Conservation (phyloP, 2,113 vertebrate species). For the Phrynosoma blainvillii region DNA sequence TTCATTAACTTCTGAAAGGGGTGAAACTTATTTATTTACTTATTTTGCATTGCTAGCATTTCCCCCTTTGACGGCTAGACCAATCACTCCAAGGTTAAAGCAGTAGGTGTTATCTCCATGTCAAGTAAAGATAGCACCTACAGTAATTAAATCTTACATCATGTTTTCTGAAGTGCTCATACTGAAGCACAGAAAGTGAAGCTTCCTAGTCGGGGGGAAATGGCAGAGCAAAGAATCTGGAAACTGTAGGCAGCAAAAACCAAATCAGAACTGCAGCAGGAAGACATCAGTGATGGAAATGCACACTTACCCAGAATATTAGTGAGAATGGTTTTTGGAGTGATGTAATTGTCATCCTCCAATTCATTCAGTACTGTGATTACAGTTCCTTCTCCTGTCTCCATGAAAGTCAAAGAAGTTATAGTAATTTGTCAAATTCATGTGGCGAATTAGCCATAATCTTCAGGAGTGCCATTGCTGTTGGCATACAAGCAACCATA, state of each 20-base stretch:
- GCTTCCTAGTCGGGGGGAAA: not conserved
- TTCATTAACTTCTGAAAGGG: constrained; percentile 42
- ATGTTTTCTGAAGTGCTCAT: not conserved
- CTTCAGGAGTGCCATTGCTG: not conserved
- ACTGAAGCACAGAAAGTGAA: not conserved
- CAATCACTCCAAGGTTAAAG: constrained; percentile 36
- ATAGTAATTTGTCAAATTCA: not conserved
- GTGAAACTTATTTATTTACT: constrained; percentile 38
- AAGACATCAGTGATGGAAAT: not conserved
- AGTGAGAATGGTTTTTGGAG: not conserved
- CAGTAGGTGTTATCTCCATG: constrained; percentile 30
- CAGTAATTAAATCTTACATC: constrained; percentile 43
- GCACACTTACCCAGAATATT: not conserved
- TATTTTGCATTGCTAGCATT: not conserved
- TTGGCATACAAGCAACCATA: not conserved
- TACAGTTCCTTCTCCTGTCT: not conserved
- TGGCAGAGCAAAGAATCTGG: not conserved
- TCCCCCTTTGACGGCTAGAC: not conserved
- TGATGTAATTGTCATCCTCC: no score
- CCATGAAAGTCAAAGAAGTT: not conserved
- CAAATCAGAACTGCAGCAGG: not conserved
- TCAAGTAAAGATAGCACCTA: constrained; percentile 19
- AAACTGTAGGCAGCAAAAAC: not conserved
- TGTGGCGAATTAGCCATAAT: not conserved
- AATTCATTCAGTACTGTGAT: not conserved